Evolutionary conservation across 2,113 vertebrate genomes (phyloP), one percentile per base, ranked within the genome.

Genomic region (Erythrocercus mccallii): DNA sequence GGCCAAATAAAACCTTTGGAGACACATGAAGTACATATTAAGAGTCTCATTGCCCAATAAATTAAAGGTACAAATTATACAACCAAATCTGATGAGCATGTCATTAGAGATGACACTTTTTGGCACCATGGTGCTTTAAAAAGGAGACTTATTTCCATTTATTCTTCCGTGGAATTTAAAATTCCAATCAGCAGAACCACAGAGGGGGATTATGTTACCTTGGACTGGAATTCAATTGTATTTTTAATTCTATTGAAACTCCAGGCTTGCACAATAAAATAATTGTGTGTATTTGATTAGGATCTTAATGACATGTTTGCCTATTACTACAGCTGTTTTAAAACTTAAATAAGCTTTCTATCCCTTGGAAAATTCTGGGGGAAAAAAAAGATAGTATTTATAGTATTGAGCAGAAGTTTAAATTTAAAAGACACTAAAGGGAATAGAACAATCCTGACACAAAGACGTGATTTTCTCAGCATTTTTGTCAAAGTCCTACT

Each of bases 201-300:
- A 25, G 64, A 94, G 71, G 31, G 33, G 76, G 69, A 57, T 90
- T 96, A 76, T 2, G 2, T 88, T 95, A 88, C 88, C 77, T 89
- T 77, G 62, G 65, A 69, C 89, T 89, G 66, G 47, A 80, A 91
- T 90, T 38, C 88, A 77, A 81, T 58, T 74, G 48, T 54, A n/a
- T 47, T 84, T 89, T 87, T 77, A 66, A 92, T 94, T 86, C 68
- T 48, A 80, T 68, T 91, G 81, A 71, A 95, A 86, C 82, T 77
- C 66, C 42, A 74, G 71, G 40, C 73, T 82, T 60, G n/a, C 44
- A 81, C 60, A 95, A 89, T 69, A 76, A 91, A 83, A 84, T 53
- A 90, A 84, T 62, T 73, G 38, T 44, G 66, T 31, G 25, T n/a
- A 54, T 93, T 88, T 91, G 88, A 96, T 93, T 92, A 94, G 70